These are phyloP conservation scores for Musca domestica DNA, from an alignment of 1,140 invertebrate species.

Conservation along the genomic window DNA sequence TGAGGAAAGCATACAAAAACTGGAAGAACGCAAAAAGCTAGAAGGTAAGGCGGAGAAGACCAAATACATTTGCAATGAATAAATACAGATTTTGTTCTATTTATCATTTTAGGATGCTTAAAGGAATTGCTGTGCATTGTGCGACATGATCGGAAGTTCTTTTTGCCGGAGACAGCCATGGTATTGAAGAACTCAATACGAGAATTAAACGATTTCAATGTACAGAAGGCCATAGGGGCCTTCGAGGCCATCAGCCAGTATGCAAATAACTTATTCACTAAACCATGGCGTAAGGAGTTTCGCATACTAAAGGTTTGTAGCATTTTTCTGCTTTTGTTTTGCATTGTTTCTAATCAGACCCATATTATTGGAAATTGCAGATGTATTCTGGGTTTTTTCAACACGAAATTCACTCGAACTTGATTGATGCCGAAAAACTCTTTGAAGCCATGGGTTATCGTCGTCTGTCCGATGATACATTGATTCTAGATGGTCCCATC, in stretches of 20 bases:
- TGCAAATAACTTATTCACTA: slow-evolving; percentile 77
- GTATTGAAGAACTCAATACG: slow-evolving; percentile 72
- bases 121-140: slow-evolving; percentile 74
- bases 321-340: too few relatives aligned
- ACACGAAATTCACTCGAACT: slow-evolving; percentile 77
- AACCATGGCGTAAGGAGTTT: slow-evolving; percentile 87
- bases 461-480: slow-evolving; percentile 53
- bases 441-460: slow-evolving; percentile 81
- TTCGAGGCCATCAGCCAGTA: slow-evolving; percentile 82
- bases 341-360: neutral
- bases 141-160: slow-evolving; percentile 77
- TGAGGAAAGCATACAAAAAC: slow-evolving; percentile 73
- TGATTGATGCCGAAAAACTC: slow-evolving; percentile 71
- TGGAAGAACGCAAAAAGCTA: slow-evolving; percentile 69
- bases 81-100: neutral
- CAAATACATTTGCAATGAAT: neutral
- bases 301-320: slow-evolving; percentile 69
- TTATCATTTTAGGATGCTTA: slow-evolving; percentile 63
- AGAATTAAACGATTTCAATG: slow-evolving; percentile 70
- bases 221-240: slow-evolving; percentile 73
- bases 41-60: slow-evolving; percentile 60
- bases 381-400: slow-evolving; percentile 83
- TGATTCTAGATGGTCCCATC: slow-evolving; percentile 68
- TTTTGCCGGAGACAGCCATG: slow-evolving; percentile 68
- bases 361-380: slow-evolving; percentile 56